Conservation (phyloP, 2,797 vertebrate genomes). For the Sebastes vulpes region DNA sequence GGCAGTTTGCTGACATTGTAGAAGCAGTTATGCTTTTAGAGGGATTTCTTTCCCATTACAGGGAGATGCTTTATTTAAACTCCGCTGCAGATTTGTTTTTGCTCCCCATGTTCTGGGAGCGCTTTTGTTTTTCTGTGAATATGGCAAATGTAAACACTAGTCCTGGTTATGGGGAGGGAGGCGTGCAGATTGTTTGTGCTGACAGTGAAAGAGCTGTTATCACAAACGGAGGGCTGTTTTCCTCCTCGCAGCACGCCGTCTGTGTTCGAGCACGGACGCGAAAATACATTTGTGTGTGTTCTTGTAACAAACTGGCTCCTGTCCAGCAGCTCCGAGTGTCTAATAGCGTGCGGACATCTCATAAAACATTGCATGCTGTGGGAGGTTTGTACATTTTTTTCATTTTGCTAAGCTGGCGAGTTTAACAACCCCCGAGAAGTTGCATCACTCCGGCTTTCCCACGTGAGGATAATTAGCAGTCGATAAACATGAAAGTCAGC, state of each 20-base stretch:
- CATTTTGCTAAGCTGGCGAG: not conserved
- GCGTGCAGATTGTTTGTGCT: conserved; percentile 53
- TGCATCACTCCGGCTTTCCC: conserved; percentile 28
- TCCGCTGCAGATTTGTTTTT: conserved; percentile 52
- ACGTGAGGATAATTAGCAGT: conserved; percentile 32
- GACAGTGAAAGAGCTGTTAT: conserved; percentile 60
- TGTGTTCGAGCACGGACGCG: conserved; percentile 12
- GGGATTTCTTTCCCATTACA: conserved; percentile 12
- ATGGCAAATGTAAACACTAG: conserved; percentile 27
- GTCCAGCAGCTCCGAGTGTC: conserved; percentile 31
- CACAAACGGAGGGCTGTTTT: conserved; percentile 38
- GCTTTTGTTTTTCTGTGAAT: conserved; percentile 34
- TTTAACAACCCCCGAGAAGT: conserved; percentile 14
- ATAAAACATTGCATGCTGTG: conserved; percentile 51
- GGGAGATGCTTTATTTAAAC: conserved; percentile 61
- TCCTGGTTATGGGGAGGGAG: conserved; percentile 1
- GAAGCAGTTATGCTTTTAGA: conserved; percentile 25
- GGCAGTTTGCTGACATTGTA: conserved; percentile 47
- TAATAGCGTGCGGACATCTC: conserved; percentile 45
- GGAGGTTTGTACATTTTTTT: not conserved
- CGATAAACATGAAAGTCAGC: conserved; percentile 40
- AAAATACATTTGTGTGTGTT: conserved; percentile 23
- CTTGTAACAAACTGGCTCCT: conserved; percentile 36
- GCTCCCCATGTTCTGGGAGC: conserved; percentile 29
- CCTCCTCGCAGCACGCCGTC: conserved; percentile 41